Evolutionary conservation across 1,140 invertebrate species (phyloP).

Genomic region (Dendroctonus valens): DNA sequence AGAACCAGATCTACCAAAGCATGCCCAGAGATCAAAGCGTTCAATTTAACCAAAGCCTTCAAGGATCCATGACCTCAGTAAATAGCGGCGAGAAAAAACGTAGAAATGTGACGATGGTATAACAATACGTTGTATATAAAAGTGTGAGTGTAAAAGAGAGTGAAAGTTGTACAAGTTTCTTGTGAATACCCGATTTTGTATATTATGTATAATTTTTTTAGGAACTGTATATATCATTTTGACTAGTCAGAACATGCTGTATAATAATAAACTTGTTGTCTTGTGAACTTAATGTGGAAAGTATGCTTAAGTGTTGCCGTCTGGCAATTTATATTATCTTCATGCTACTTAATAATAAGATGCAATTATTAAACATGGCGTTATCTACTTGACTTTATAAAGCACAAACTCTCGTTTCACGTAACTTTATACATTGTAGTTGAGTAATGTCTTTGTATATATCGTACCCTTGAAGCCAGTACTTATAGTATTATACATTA

Average conservation of each 20-base stretch:
- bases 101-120: conserved; percentile 60
- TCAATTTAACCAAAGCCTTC: conserved; percentile 55
- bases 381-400: conserved; percentile 11
- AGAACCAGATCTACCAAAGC: conserved; percentile 48
- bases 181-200: conserved; percentile 29
- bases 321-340: no score
- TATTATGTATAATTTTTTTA: conserved; percentile 5
- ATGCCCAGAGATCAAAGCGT: conserved; percentile 50
- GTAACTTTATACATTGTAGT: not conserved
- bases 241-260: conserved; percentile 15
- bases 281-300: no score
- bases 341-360: not conserved
- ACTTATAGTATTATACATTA: conserved; percentile 30
- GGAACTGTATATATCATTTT: conserved; percentile 13
- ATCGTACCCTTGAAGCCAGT: conserved; percentile 29
- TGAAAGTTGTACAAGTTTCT: conserved; percentile 41
- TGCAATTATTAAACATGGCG: not conserved
- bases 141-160: conserved; percentile 38
- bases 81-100: conserved; percentile 57
- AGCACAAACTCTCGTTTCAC: conserved; percentile 7
- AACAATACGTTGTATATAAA: conserved; percentile 46
- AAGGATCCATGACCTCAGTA: conserved; percentile 57
- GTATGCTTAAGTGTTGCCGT: no score
- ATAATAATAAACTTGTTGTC: no score
- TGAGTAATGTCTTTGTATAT: no score